Base-by-base conservation (phyloP, 2,113 vertebrate genomes). In the Pseudorasbora parva region DNA sequence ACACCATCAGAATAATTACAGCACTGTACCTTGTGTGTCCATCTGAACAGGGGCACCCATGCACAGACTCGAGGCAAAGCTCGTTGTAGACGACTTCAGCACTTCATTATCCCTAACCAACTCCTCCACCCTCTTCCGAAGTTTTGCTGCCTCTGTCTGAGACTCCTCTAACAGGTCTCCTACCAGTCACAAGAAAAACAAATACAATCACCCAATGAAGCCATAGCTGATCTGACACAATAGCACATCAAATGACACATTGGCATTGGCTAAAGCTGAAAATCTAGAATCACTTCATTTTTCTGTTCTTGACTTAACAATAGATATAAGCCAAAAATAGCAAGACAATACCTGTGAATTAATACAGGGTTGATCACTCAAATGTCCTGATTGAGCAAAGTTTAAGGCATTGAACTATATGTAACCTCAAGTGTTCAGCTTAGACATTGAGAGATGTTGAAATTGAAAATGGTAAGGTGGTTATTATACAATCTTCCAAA, bases 161-260 rank as follows among this genome's bases (percentile, higher is more conserved):
- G 98, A 98, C 88, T 99, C 97, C 85, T 97, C 97, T 91, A 99
- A 90, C 82, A 98, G 93, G 82, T 98, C 96, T 69, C 98, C 98
- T 99, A 87, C 78, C 83, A 81, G 84, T 51, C 85, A 86, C 0
- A 78, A 5, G 17, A 64, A 37, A 54, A 10, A 41, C 25, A 33
- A 57, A 49, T 43, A 75, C 7, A 25, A 25, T 10, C 21, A 23
- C 9, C 57, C 25, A 54, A 10, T 21, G 2, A 51, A 74, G 19
- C 8, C 25, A n/a, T 9, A 19, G 17, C 15, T 19, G 25, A 23
- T 14, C n/a, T 54, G 47, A 54, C 25, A 51, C 17, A 75, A 54
- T 15, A 19, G 51, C 10, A 37, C 3, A 30, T 57, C 41, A 62
- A 62, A 56, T 75, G 27, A 8, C 11, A 41, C 17, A 17, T 12